Evolutionary conservation across 2,888 invertebrate genomes (phyloP), one percentile per base, ranked within the genome.

Genomic region (Lochmaea capreae): DNA sequence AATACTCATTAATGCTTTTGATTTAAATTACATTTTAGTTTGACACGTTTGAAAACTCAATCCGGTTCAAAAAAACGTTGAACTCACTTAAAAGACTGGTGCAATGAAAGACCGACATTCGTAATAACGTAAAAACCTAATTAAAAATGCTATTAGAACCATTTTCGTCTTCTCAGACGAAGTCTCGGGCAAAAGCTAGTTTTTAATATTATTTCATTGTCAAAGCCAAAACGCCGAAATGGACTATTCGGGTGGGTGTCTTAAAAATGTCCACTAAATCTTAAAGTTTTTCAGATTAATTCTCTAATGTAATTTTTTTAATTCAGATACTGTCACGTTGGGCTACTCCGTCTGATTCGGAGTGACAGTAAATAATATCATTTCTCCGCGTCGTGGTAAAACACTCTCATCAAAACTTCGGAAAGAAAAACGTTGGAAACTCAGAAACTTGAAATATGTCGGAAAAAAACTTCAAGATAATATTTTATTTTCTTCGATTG

Each of bases 341-440:
- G 33, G n/a, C 39, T 16, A 61, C 33, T 18, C 39, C 61, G 33
- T 61, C 58, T 68, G 54, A 66, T 33, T 12, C 33, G 22, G 33
- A 52, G 22, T 66, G 68, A 68, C 68, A 68, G 68, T 68, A 68
- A 68, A 68, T 68, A 68, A 68, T 68, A 61, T 46, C 11, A 33
- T 61, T 49, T 59, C 49, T 61, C 46, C 16, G 61, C 22, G 46
- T 16, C 9, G 33, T 59, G 42, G 52, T 22, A 22, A n/a, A 66
- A 52, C 33, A 66, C 57, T 58, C 42, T 22, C 43, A 52, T 22
- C 57, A 67, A 42, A 66, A 66, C 9, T 66, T 66, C 54, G n/a
- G 2, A 5, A 6, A 42, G 33, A 52, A 67, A 67, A 67, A 67
- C 57, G 33, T 33, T 67, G 11, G 43, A 46, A 67, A 67, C 59